Evolutionary conservation across 2,888 invertebrate species (phyloP).

Genomic region (Drosophila birchii): DNA sequence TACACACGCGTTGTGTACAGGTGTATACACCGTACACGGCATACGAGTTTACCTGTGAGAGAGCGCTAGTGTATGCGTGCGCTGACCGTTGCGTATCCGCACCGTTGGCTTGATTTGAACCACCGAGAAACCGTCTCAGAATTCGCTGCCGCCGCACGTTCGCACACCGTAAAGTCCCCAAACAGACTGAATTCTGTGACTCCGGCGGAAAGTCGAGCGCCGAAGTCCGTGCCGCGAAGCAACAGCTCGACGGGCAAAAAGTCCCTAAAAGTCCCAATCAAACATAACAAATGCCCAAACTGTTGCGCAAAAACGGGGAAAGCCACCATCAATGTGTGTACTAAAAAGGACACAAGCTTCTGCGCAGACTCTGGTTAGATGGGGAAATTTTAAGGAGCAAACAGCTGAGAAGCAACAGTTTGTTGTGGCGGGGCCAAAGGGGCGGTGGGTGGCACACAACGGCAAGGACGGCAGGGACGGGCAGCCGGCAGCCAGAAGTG

Average conservation of each 20-base stretch:
- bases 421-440: slow-evolving; percentile 58
- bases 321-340: slow-evolving; percentile 2
- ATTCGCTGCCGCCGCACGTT: slow-evolving; percentile 58
- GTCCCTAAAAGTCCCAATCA: slow-evolving; percentile 68
- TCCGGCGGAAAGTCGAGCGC: slow-evolving; percentile 38
- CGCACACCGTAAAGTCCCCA: slow-evolving; percentile 76
- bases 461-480: slow-evolving; percentile 37
- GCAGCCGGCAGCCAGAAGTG: slow-evolving; percentile 67
- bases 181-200: slow-evolving; percentile 59
- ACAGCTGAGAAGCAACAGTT: slow-evolving; percentile 80
- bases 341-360: slow-evolving; percentile 50
- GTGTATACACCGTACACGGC: slow-evolving; percentile 50
- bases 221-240: slow-evolving; percentile 59
- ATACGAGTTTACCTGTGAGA: slow-evolving; percentile 32
- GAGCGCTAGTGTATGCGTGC: slow-evolving; percentile 16
- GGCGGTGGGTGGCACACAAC: slow-evolving; percentile 7
- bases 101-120: slow-evolving; percentile 28
- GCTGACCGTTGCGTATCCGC: slow-evolving; percentile 51
- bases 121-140: slow-evolving; percentile 12
- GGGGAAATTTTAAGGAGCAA: slow-evolving; percentile 22
- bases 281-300: slow-evolving; percentile 73
- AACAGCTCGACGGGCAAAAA: slow-evolving; percentile 68
- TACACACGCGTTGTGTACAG: slow-evolving; percentile 24
- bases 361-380: slow-evolving; percentile 56
- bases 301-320: slow-evolving; percentile 64